phyloP scores from a whole-genome alignment of 2,888 invertebrate species.

The Acanthosepion pharaonis region DNA sequence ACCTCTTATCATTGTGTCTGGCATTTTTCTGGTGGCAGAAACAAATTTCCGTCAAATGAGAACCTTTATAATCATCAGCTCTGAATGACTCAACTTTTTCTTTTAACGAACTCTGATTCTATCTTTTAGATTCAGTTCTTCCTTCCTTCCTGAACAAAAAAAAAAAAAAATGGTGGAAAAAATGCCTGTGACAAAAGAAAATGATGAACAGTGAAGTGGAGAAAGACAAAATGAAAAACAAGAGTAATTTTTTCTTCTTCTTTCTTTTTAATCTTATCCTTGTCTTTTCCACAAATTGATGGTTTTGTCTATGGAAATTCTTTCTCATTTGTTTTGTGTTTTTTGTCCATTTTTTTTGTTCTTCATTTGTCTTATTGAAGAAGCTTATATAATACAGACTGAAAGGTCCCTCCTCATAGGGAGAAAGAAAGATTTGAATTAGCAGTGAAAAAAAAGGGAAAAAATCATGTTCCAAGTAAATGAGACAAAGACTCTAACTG shows the following conservation, averaged over 20 bases:
- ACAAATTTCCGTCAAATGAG: constrained; percentile 33
- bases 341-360: background rate
- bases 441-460: background rate
- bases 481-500: constrained; percentile 33
- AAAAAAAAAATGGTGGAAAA: background rate
- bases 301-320: constrained; percentile 33
- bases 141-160: background rate
- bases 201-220: background rate
- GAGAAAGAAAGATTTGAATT: constrained; percentile 18
- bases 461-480: background rate
- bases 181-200: background rate
- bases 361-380: constrained; percentile 33
- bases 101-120: constrained; percentile 33
- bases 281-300: background rate
- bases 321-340: background rate
- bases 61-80: constrained; percentile 33
- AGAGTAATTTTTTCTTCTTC: background rate
- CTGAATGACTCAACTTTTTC: background rate
- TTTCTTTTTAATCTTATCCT: constrained; percentile 13
- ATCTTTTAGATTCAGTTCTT: background rate
- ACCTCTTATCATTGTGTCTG: background rate
- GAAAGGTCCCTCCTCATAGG: background rate
- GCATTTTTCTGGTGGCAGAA: constrained; percentile 11
- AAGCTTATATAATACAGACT: constrained; percentile 14
- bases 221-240: background rate